Evolutionary conservation across 2,113 vertebrate genomes (phyloP).

Genomic region (Corapipo altera): DNA sequence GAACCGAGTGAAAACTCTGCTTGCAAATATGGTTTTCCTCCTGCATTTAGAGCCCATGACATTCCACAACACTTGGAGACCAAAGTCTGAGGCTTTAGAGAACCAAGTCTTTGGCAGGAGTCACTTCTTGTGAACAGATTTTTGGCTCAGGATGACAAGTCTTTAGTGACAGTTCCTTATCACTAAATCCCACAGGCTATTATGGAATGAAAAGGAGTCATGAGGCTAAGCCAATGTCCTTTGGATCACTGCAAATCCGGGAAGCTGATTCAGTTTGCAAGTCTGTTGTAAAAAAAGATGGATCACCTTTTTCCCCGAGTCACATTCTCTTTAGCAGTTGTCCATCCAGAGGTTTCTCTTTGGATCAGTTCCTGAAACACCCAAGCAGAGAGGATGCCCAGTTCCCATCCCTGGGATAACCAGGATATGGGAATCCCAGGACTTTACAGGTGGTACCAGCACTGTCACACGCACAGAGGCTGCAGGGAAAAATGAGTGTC

Average conservation of each 20-base stretch:
- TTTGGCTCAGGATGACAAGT: slow-evolving; percentile 1
- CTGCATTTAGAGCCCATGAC: not conserved
- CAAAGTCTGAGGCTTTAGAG: slow-evolving; percentile 1
- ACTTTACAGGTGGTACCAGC: not conserved
- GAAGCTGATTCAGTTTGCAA: not conserved
- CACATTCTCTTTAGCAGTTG: not conserved
- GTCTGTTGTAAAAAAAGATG: not conserved
- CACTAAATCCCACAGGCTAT: slow-evolving; percentile 10
- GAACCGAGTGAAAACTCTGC: not conserved
- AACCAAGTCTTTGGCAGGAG: slow-evolving; percentile 7
- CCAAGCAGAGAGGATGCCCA: not conserved
- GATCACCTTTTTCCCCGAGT: not conserved
- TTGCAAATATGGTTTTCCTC: slow-evolving; percentile 37
- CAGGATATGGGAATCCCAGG: not conserved
- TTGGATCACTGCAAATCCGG: not conserved
- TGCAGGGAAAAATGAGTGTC: not conserved
- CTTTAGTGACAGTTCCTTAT: not conserved
- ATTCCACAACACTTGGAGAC: slow-evolving; percentile 50
- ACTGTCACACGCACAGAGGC: not conserved
- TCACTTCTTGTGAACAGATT: slow-evolving; percentile 1
- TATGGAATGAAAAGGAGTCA: slow-evolving; percentile 11
- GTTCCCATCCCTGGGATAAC: not conserved
- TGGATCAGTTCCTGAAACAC: not conserved
- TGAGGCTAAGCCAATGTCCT: not conserved
- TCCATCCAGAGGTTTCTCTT: not conserved